Percentiles rank a stretch among this genome's conserved stretches.
Evolutionary conservation across 1,140 invertebrate genomes (phyloP).

Genomic region (Bombyx mandarina): DNA sequence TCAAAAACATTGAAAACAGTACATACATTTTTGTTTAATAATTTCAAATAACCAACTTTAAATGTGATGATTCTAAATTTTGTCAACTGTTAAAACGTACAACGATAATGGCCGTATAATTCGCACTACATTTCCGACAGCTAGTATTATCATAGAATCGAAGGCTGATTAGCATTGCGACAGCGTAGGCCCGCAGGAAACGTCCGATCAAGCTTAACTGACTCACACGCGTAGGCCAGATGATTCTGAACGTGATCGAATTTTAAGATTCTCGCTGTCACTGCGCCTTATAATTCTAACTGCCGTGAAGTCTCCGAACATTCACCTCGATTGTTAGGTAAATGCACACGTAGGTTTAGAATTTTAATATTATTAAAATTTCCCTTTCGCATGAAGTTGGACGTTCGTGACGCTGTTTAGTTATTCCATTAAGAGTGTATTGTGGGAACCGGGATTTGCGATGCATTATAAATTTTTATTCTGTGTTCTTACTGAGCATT

Average conservation of each 20-base stretch:
- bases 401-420: no score
- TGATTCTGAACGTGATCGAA: slow-evolving; percentile 49
- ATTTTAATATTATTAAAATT: no score
- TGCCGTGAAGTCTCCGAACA: slow-evolving; percentile 12
- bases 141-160: slow-evolving; percentile 1
- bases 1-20: background rate
- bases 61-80: no score
- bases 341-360: slow-evolving; percentile 1
- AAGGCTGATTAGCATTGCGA: slow-evolving; percentile 47
- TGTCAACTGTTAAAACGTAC: background rate
- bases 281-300: slow-evolving; percentile 7
- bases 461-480: no score
- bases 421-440: no score
- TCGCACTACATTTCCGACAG: slow-evolving; percentile 16
- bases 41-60: no score
- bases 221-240: slow-evolving; percentile 43
- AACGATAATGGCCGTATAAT: background rate
- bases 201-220: slow-evolving; percentile 30
- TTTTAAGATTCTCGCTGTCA: slow-evolving; percentile 29
- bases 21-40: no score
- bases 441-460: no score
- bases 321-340: slow-evolving; percentile 29
- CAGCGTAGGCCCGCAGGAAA: slow-evolving; percentile 50
- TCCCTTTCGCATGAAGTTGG: no score
- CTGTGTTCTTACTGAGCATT: no score